A percentile compares a stretch with the other conserved stretches of the same genome.
Conservation (phyloP, 2,888 invertebrate species). For the Cosmopolites sordidus region DNA sequence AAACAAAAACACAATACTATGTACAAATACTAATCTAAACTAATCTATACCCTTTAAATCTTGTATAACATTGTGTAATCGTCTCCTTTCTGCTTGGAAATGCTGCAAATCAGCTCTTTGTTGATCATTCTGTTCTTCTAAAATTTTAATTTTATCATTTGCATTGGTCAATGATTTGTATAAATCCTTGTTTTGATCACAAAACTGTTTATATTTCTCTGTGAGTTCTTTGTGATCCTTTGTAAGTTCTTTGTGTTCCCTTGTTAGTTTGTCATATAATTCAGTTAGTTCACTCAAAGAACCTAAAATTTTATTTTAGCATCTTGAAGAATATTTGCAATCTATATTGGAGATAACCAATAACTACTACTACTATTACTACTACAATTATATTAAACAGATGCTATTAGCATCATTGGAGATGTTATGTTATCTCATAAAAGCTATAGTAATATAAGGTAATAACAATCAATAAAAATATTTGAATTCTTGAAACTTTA, state of each 20-base stretch:
- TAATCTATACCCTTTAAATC: slow-evolving; percentile 60
- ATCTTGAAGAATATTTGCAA: background rate
- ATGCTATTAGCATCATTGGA: no score
- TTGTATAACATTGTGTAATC: slow-evolving; percentile 67
- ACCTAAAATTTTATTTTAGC: no score
- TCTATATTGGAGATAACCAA: no score
- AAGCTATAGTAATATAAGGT: background rate
- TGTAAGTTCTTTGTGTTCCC: slow-evolving; percentile 23
- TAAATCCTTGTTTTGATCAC: slow-evolving; percentile 5
- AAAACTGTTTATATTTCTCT: slow-evolving; percentile 6
- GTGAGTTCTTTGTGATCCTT: slow-evolving; percentile 31
- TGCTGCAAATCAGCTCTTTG: slow-evolving; percentile 33
- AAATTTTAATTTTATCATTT: slow-evolving; percentile 11
- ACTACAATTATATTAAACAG: no score
- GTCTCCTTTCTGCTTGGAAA: slow-evolving; percentile 45
- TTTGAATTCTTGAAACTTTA: slow-evolving; percentile 2
- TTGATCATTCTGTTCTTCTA: slow-evolving; percentile 34
- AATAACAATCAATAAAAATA: background rate
- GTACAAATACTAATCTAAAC: background rate
- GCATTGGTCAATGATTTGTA: background rate
- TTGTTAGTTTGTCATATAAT: slow-evolving; percentile 4
- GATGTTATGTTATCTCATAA: no score
- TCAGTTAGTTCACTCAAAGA: slow-evolving; percentile 5
- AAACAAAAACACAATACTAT: slow-evolving; percentile 31
- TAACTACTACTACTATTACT: no score